A percentile compares a stretch with the other conserved stretches of the same genome.
Evolutionary conservation across 2,888 invertebrate genomes (phyloP).

Genomic region (Augochlorella aurata): DNA sequence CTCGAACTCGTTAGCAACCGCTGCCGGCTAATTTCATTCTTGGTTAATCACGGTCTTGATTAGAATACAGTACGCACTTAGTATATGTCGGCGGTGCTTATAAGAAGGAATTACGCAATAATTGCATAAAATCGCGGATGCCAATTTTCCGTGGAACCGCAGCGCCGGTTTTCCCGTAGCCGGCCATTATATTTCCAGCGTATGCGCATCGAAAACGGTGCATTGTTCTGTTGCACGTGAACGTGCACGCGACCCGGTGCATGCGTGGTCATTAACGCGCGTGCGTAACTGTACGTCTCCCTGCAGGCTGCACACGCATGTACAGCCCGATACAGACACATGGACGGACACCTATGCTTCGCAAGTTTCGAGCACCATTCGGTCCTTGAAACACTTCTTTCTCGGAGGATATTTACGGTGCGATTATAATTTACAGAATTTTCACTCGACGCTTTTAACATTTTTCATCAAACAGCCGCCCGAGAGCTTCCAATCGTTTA

Average conservation of each 20-base stretch:
- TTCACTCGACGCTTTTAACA: neutral
- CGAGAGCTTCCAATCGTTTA: neutral
- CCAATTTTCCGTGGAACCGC: slow-evolving; percentile 34
- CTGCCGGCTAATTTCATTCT: slow-evolving; percentile 1
- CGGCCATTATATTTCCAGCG: slow-evolving; percentile 34
- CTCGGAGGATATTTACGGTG: slow-evolving; percentile 4
- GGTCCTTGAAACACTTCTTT: slow-evolving; percentile 1
- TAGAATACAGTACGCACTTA: slow-evolving; percentile 23
- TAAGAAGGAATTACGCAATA: slow-evolving; percentile 35
- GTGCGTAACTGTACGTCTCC: slow-evolving; percentile 34
- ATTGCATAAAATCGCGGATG: slow-evolving; percentile 28
- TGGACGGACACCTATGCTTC: neutral
- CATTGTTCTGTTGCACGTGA: slow-evolving; percentile 46
- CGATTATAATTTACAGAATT: slow-evolving; percentile 9
- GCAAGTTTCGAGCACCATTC: neutral
- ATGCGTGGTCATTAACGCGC: slow-evolving; percentile 41
- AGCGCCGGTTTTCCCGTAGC: slow-evolving; percentile 35
- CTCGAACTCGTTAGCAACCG: slow-evolving; percentile 5
- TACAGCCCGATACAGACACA: neutral
- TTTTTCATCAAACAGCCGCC: neutral
- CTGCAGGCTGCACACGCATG: neutral
- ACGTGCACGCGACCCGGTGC: slow-evolving; percentile 49
- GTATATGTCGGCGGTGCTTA: slow-evolving; percentile 4
- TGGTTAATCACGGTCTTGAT: slow-evolving; percentile 21
- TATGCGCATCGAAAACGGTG: slow-evolving; percentile 36